Base-by-base conservation (phyloP, 2,888 invertebrate species). In the Sepioteuthis lessoniana region DNA sequence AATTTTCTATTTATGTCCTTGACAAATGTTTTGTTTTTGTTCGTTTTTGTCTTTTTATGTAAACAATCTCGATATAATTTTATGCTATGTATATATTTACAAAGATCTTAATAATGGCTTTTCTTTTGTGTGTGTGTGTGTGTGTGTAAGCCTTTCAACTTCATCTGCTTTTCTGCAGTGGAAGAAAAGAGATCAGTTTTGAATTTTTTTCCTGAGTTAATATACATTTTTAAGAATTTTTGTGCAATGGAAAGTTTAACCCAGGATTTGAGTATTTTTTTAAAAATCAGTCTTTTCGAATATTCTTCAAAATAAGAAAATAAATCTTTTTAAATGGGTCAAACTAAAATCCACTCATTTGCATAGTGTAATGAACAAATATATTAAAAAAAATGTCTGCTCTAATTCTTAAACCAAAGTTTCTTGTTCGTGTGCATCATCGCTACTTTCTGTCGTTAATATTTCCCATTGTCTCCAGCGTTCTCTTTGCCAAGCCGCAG, bases 391-490 rank as follows among this genome's bases (percentile, higher is more conserved):
- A 60, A 31, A 25, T 0, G n/a, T 35, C n/a, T 1, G 4, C 19
- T 35, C n/a, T 76, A n/a, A n/a, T 31, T 47, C 8, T 95, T 94
- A 97, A 94, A 97, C 97, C n/a, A 97, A 96, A 13, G 97, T 97
- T 94, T 97, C 97, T 94, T 96, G 96, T 94, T 96, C 96, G 94
- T 95, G 96, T 19, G 95, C 94, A 38, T 96, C 96, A 3, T 95
- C 95, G 21, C 95, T 94, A 93, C 95, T 96, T 91, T 96, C 96
- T 46, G 96, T 95, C 13, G 96, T 96, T 94, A 96, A 95, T 93
- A 95, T 94, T 91, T 96, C 96, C 97, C 97, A 97, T 90, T 96
- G 96, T 93, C 96, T 95, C 96, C 97, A 96, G 55, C 96, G 95
- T 94, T 96, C 96, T 93, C 95, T 94, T 94, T 96, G 96, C 96